These are phyloP conservation scores for Rhopilema esculentum DNA, from an alignment of 30 jellyfish, hydroid and myxozoan genomes.

Conservation along the genomic window DNA sequence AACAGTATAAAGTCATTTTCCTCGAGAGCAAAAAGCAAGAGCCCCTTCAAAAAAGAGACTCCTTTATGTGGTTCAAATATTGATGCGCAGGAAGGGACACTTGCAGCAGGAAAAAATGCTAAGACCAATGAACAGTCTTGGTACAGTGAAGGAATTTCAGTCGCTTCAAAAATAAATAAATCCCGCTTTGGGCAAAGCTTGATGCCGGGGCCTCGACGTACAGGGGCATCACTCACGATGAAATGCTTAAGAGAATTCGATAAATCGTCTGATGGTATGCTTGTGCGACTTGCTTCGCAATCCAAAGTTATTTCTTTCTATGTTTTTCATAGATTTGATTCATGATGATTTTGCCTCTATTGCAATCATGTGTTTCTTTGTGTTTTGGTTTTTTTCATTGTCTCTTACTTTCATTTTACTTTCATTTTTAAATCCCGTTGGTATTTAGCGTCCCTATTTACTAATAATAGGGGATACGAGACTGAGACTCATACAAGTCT, in stretches of 20 bases:
- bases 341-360: no score
- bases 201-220: conserved; percentile 56
- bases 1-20: neutral
- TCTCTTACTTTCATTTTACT: no score
- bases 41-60: neutral
- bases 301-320: no score
- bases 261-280: conserved; percentile 55
- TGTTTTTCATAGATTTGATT: no score
- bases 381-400: no score
- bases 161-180: neutral
- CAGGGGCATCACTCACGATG: conserved; percentile 33
- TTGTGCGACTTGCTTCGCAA: no score
- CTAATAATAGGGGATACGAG: no score
- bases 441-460: no score
- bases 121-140: neutral
- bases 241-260: conserved; percentile 64
- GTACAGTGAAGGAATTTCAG: conserved; percentile 3
- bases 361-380: no score
- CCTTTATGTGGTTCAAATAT: neutral
- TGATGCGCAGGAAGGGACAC: neutral
- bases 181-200: neutral
- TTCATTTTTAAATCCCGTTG: no score
- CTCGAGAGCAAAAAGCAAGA: neutral
- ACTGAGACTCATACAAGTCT: no score
- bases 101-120: neutral